phyloP scores from a whole-genome alignment of 1,140 invertebrate species.

The Drosophila orosa region DNA sequence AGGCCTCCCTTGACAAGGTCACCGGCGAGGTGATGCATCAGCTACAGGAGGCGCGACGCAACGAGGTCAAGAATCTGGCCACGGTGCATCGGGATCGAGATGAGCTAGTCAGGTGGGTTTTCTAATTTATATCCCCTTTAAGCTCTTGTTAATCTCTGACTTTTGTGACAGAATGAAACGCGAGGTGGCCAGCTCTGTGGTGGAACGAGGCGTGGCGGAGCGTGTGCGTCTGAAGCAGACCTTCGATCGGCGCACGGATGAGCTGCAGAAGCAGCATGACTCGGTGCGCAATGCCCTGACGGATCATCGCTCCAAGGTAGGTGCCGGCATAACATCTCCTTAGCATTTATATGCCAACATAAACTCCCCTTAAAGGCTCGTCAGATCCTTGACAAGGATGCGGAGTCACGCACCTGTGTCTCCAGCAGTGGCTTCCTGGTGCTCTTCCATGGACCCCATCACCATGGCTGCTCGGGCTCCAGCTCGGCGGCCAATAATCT shows the following conservation, averaged over 20 bases:
- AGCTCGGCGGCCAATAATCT: slow-evolving; percentile 61
- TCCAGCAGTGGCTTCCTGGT: slow-evolving; percentile 75
- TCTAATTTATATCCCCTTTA: no score
- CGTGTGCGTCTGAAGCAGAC: slow-evolving; percentile 90
- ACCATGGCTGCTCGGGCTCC: slow-evolving; percentile 56
- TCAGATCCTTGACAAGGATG: slow-evolving; percentile 82
- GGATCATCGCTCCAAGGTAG: slow-evolving; percentile 90
- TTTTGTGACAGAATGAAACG: slow-evolving; percentile 87
- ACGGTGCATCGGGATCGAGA: slow-evolving; percentile 94
- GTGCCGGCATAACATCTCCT: background rate
- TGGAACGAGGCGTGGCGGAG: slow-evolving; percentile 93
- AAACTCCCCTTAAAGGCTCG: slow-evolving; percentile 56
- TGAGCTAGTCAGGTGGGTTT: slow-evolving; percentile 90
- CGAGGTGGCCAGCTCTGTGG: slow-evolving; percentile 90
- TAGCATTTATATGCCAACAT: background rate
- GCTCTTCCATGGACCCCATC: slow-evolving; percentile 72
- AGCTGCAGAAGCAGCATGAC: slow-evolving; percentile 91
- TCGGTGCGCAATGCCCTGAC: slow-evolving; percentile 88
- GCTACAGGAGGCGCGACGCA: slow-evolving; percentile 91
- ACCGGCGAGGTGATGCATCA: slow-evolving; percentile 93
- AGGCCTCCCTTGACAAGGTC: slow-evolving; percentile 89
- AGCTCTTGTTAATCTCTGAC: background rate
- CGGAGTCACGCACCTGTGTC: slow-evolving; percentile 77
- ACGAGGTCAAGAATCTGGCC: slow-evolving; percentile 93
- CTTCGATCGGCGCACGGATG: slow-evolving; percentile 90